These are phyloP conservation scores for Crambe crambe DNA, from an alignment of 37 sponge, comb jelly and placozoan genomes.

Conservation along the genomic window DNA sequence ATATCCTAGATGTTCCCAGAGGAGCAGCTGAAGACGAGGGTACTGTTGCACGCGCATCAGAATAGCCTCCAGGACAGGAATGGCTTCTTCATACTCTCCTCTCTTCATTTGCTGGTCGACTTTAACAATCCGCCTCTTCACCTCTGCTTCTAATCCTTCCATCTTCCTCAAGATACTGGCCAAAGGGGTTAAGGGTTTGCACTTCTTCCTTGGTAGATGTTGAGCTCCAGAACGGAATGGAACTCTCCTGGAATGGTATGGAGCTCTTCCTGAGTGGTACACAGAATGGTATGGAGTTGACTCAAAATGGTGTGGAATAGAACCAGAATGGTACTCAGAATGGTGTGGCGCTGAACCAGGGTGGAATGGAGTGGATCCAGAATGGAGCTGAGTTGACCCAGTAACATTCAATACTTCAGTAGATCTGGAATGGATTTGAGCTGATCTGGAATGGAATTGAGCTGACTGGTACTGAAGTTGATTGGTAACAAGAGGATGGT, in stretches of 20 bases:
- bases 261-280: too few relatives aligned
- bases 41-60: constrained; percentile 14
- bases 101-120: not conserved
- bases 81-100: constrained; percentile 30
- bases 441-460: too few relatives aligned
- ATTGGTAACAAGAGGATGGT: not conserved
- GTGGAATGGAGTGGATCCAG: not conserved
- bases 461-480: too few relatives aligned
- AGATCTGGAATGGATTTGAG: too few relatives aligned
- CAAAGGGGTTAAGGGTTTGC: not conserved
- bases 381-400: too few relatives aligned
- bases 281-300: too few relatives aligned
- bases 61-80: constrained; percentile 46
- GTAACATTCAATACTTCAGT: too few relatives aligned
- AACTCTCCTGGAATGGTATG: too few relatives aligned
- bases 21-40: constrained; percentile 42
- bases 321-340: not conserved
- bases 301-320: too few relatives aligned
- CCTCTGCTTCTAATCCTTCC: not conserved
- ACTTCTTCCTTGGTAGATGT: not conserved
- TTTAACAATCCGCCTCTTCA: not conserved
- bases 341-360: not conserved
- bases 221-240: too few relatives aligned
- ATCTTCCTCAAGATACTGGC: not conserved
- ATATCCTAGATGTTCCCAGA: constrained; percentile 69